A percentile compares a stretch with the other conserved stretches of the same genome.
Evolutionary conservation across 2,113 vertebrate genomes (phyloP).

Genomic region (Lasiurus borealis): DNA sequence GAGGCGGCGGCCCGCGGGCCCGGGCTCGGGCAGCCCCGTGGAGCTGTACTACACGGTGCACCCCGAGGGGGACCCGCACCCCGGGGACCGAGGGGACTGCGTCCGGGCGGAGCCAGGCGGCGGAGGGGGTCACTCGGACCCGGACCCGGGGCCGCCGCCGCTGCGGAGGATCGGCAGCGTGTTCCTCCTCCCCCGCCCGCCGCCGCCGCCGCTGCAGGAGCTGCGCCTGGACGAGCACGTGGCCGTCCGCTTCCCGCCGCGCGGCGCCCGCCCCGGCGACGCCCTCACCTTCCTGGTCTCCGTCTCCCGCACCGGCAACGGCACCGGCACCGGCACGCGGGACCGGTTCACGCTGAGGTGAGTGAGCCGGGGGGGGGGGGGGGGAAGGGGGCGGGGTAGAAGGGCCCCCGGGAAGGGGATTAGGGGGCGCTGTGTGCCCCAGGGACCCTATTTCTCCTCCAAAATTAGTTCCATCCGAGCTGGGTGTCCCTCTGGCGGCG

Average conservation of each 20-base stretch:
- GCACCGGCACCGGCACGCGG: constrained; percentile 89
- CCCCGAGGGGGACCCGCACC: too few relatives aligned
- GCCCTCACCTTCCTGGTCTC: constrained; percentile 93
- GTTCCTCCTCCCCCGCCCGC: constrained; percentile 90
- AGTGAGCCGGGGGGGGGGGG: constrained; percentile 27
- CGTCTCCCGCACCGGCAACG: too few relatives aligned
- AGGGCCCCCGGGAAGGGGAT: neutral
- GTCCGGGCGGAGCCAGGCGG: constrained; percentile 82
- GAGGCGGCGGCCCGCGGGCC: constrained; percentile 84
- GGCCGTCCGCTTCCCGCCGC: constrained; percentile 89
- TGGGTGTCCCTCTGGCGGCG: neutral
- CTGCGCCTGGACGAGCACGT: constrained; percentile 92
- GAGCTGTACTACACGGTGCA: constrained; percentile 93
- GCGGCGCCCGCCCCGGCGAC: constrained; percentile 90
- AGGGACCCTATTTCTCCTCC: neutral
- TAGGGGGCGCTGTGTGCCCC: neutral
- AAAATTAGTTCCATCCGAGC: neutral
- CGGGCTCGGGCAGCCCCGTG: constrained; percentile 86
- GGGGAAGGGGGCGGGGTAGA: fast-evolving
- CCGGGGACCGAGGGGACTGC: constrained; percentile 55
- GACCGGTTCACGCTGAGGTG: constrained; percentile 95
- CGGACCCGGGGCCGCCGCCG: constrained; percentile 88
- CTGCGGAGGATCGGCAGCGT: constrained; percentile 95
- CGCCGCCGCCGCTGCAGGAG: constrained; percentile 87
- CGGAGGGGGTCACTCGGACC: constrained; percentile 79